Evolutionary conservation across 64 coral and sea anemone species (phyloP).

Genomic region (Actinia equina): DNA sequence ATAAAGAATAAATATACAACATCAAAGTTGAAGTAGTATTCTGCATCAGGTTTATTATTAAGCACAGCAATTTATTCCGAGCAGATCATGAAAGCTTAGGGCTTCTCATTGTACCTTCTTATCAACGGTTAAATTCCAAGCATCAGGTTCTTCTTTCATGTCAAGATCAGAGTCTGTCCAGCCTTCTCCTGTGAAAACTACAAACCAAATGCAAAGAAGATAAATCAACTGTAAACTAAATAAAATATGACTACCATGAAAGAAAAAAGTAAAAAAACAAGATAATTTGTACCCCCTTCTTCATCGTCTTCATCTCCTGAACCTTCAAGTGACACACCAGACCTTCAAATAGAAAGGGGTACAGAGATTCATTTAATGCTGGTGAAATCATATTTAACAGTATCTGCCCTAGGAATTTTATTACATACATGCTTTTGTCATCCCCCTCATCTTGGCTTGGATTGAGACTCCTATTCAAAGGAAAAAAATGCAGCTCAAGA

Average conservation of each 20-base stretch:
- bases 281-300: conserved; percentile 26
- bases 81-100: too few relatives aligned
- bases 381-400: not conserved
- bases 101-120: conserved; percentile 48
- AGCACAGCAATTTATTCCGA: too few relatives aligned
- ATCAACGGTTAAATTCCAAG: conserved; percentile 93
- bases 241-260: not conserved
- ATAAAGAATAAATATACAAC: not conserved
- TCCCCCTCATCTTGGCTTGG: conserved; percentile 9
- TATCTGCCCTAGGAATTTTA: not conserved
- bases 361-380: not conserved
- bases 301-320: conserved; percentile 63
- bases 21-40: too few relatives aligned
- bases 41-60: too few relatives aligned
- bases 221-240: not conserved
- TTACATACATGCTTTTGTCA: conserved; percentile 19
- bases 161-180: conserved; percentile 80
- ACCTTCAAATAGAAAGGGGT: not conserved
- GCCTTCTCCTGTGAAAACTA: conserved; percentile 23
- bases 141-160: conserved; percentile 91
- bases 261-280: not conserved
- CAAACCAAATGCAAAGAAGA: not conserved
- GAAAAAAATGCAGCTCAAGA: not conserved
- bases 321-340: conserved; percentile 39
- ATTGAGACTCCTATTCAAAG: conserved; percentile 1